Evolutionary conservation across 2,797 vertebrate species (phyloP), one percentile per base, ranked within the genome.

Genomic region (Gymnothorax reevesii): DNA sequence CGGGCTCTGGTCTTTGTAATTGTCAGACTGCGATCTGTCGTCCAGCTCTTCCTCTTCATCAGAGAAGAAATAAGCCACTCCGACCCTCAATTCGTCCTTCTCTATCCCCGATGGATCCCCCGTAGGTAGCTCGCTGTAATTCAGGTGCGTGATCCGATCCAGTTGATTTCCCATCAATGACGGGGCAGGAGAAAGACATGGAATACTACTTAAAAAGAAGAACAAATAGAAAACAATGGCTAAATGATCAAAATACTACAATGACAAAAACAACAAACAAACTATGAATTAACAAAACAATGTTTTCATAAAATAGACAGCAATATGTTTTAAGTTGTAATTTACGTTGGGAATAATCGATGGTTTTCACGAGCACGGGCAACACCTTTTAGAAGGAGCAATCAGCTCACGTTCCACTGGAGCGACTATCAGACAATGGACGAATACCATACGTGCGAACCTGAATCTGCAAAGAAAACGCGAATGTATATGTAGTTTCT

Each of bases 121-220:
- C 85, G 99, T 99, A 94, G 99, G 99, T 97, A 99, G 94, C 94
- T 99, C 99, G 94, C 98, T 99, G 96, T 99, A 99, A 97, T 96
- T 99, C 95, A 99, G 98, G 97, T 99, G 98, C 94, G 98, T 99
- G 96, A 99, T 99, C 97, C 98, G 98, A 95, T 99, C 99, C 96
- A 99, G 98, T 98, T 99, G 99, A 95, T 99, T 99, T 97, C 99
- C 99, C 98, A 99, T 99, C 98, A 99, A 99, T 98, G 97, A 97
- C 96, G 95, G 94, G 97, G 95, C 97, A 95, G 95, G 94, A 95
- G 94, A 93, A 95, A 96, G 96, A 95, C 96, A 97, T 95, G 95
- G 96, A 97, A 94, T 95, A 96, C 96, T 92, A 95, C 96, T 96
- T 97, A 97, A 96, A 91, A 77, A 49, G 75, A 49, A 83, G 62